phyloP scores from a whole-genome alignment of 1,140 invertebrate species.

The Neodiprion lecontei region DNA sequence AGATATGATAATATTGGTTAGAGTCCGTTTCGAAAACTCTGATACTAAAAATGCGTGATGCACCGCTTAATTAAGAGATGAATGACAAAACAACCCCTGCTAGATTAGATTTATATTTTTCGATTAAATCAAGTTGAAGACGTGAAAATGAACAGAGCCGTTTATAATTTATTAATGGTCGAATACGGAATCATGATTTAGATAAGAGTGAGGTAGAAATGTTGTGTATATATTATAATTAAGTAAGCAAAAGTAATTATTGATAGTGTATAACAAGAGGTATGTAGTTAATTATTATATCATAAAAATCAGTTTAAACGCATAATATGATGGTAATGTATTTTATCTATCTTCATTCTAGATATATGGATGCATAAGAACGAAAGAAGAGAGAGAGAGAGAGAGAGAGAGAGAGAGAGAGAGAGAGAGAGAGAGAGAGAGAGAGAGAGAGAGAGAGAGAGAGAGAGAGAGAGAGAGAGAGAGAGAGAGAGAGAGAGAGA shows the following conservation, averaged over 20 bases:
- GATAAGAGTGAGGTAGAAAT: no score
- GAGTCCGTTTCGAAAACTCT: no score
- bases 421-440: neutral
- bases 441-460: neutral
- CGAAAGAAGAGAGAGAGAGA: neutral
- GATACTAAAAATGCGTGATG: no score
- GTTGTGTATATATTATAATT: slow-evolving; percentile 38
- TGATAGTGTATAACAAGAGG: neutral
- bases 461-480: neutral
- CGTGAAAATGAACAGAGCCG: slow-evolving; percentile 36
- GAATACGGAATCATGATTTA: neutral
- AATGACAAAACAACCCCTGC: slow-evolving; percentile 20
- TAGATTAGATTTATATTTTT: slow-evolving; percentile 40
- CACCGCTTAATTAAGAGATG: no score
- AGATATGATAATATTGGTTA: no score
- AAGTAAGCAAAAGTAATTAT: slow-evolving; percentile 38
- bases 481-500: neutral
- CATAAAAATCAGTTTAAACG: slow-evolving; percentile 26
- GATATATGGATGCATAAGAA: slow-evolving; percentile 28
- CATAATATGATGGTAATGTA: slow-evolving; percentile 37
- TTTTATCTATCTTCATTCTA: slow-evolving; percentile 48
- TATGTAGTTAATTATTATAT: slow-evolving; percentile 3
- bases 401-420: neutral
- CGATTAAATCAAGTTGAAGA: slow-evolving; percentile 29
- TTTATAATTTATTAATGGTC: slow-evolving; percentile 53